Base-by-base conservation (phyloP, 2,113 vertebrate species). In the Pantherophis guttatus region DNA sequence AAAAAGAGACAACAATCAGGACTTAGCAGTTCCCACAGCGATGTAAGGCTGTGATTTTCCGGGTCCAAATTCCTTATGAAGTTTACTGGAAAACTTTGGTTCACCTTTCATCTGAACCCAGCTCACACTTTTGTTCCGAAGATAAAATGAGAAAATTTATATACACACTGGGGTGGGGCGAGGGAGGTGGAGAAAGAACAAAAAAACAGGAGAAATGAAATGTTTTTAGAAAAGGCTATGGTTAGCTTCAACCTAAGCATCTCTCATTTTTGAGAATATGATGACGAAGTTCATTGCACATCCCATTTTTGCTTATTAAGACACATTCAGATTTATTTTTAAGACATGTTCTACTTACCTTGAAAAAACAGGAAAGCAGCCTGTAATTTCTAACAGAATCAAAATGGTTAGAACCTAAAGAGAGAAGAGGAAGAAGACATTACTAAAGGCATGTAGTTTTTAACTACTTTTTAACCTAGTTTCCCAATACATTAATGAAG, bases 341-440 rank as follows among this genome's bases (percentile, higher is more conserved):
- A 50, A 70, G 8, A 62, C 5, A 65, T 50, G 17, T 44, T 91
- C 91, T 87, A 90, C 59, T 97, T 52, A 98, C 98, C 97, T 97
- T 91, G 96, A 94, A 94, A 96, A 95, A 94, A 86, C 13, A 29
- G 95, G 59, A 50, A 96, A 95, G 44, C 95, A 96, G 44, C 91
- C 92, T 92, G 92, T 93, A 96, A 96, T 91, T 95, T 96, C 96
- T 70, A 98, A 88, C 91, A 97, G 94, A 88, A 98, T 81, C 93
- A 98, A 92, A 93, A 97, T 91, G 9, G 11, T 90, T 93, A 96
- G 89, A 21, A 91, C 91, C 98, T 98, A 89, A 52, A 88, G 91
- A 55, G 75, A 62, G 93, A 57, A 57, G 44, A 39, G 9, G 9
- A 89, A 48, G 95, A 52, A 3, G 93, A 5, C 1, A 92, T 9